Conservation (phyloP, 2,888 invertebrate species). For the Boloria euphrosyne region DNA sequence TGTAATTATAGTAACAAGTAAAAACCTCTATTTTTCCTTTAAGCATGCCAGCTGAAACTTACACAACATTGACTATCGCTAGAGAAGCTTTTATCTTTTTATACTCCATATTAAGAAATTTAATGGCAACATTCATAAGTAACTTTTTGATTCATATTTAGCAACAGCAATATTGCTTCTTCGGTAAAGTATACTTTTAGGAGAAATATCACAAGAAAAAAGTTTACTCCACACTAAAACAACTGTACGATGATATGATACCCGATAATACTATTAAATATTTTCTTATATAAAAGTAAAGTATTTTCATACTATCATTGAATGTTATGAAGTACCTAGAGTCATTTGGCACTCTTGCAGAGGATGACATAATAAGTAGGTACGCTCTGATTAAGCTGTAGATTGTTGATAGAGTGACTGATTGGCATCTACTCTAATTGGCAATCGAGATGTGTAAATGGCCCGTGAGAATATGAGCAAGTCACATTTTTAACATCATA, state of each 20-base stretch:
- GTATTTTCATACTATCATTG: not conserved
- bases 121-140: constrained; percentile 1
- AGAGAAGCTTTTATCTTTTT: constrained; percentile 10
- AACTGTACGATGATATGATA: no score
- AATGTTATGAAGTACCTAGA: constrained; percentile 6
- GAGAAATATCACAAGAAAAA: no score
- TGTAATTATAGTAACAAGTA: not conserved
- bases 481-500: constrained; percentile 16
- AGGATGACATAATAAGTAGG: constrained; percentile 18
- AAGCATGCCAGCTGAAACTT: not conserved
- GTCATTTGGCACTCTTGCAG: constrained; percentile 1
- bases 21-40: not conserved
- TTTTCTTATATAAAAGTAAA: no score
- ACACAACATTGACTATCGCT: constrained; percentile 2
- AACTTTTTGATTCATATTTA: not conserved
- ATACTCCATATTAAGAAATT: constrained; percentile 5
- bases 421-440: constrained; percentile 25
- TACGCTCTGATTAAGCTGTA: constrained; percentile 13
- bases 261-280: no score
- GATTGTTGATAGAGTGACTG: constrained; percentile 10
- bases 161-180: no score
- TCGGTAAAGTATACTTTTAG: no score
- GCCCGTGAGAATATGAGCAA: not conserved
- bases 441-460: constrained; percentile 2
- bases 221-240: no score